Percentiles rank a stretch among this genome's conserved stretches.
These are phyloP conservation scores for Harmothoe impar DNA, from an alignment of 2,888 invertebrate genomes.

Conservation along the genomic window DNA sequence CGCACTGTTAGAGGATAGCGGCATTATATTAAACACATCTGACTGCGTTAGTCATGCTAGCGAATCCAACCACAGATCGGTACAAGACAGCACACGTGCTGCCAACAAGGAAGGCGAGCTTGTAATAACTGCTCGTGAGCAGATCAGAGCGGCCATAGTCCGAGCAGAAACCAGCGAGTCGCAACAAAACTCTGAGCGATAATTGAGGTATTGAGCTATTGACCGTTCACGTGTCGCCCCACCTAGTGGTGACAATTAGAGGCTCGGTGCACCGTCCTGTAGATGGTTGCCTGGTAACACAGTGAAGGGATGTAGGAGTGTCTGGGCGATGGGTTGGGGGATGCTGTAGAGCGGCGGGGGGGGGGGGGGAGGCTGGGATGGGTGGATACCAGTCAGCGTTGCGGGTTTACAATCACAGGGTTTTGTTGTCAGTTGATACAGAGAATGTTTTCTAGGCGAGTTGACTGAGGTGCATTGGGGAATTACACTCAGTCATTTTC, in stretches of 20 bases:
- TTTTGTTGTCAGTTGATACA: background rate
- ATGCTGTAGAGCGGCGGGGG: no score
- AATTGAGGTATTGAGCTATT: constrained; percentile 33
- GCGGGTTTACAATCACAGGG: background rate
- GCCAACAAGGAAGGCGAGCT: background rate
- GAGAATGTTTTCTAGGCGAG: background rate
- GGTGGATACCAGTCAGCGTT: background rate
- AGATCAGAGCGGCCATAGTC: background rate
- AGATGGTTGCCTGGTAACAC: background rate
- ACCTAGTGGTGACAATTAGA: constrained; percentile 26
- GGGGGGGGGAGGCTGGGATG: no score
- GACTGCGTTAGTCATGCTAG: no score
- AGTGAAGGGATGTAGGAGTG: background rate
- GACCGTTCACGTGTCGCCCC: constrained; percentile 23
- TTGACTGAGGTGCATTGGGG: no score
- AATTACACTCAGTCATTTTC: no score
- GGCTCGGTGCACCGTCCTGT: background rate
- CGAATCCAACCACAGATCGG: no score
- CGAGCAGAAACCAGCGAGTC: background rate
- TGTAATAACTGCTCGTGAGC: background rate
- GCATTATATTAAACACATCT: no score
- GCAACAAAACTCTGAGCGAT: constrained; percentile 21
- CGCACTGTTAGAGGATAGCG: no score
- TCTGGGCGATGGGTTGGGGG: background rate
- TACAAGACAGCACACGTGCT: no score